These are phyloP conservation scores for Sminthurides bifidus DNA, from an alignment of 1,140 invertebrate species.

Conservation along the genomic window DNA sequence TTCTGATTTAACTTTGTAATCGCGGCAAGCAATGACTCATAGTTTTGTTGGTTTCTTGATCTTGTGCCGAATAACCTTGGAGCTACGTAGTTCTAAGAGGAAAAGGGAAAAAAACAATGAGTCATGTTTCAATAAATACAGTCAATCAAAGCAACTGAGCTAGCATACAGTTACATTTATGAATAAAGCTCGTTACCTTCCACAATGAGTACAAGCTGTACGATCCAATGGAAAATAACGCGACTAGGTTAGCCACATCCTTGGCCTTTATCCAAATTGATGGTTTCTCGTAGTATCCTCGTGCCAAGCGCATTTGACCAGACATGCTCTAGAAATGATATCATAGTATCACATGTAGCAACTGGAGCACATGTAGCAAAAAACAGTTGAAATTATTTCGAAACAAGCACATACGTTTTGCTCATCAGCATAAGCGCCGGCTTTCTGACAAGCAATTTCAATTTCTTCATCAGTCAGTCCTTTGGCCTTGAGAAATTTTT, in stretches of 20 bases:
- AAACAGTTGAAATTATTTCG: not conserved
- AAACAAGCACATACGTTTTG: not conserved
- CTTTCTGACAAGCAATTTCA: constrained; percentile 52
- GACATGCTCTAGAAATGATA: not conserved
- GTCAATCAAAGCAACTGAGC: not conserved
- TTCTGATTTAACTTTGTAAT: constrained; percentile 24
- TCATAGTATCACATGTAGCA: not conserved
- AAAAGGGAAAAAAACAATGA: not conserved
- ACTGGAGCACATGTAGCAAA: not conserved
- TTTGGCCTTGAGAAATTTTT: constrained; percentile 65
- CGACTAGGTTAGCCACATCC: constrained; percentile 30
- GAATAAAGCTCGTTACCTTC: constrained; percentile 18
- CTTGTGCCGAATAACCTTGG: constrained; percentile 24
- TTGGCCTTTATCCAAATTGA: constrained; percentile 29
- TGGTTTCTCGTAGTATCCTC: constrained; percentile 5
- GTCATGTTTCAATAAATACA: not conserved
- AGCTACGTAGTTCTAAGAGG: constrained; percentile 20
- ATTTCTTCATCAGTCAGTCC: constrained; percentile 70
- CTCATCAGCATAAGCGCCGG: constrained; percentile 33
- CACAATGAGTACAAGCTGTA: constrained; percentile 29
- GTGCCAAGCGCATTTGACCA: not conserved
- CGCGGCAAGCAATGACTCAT: constrained; percentile 15
- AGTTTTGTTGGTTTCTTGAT: constrained; percentile 24
- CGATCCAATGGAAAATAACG: constrained; percentile 29
- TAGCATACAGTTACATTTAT: not conserved